A percentile compares a stretch with the other conserved stretches of the same genome.
phyloP scores from a whole-genome alignment of 2,888 invertebrate species.

The Dryocosmus kuriphilus region DNA sequence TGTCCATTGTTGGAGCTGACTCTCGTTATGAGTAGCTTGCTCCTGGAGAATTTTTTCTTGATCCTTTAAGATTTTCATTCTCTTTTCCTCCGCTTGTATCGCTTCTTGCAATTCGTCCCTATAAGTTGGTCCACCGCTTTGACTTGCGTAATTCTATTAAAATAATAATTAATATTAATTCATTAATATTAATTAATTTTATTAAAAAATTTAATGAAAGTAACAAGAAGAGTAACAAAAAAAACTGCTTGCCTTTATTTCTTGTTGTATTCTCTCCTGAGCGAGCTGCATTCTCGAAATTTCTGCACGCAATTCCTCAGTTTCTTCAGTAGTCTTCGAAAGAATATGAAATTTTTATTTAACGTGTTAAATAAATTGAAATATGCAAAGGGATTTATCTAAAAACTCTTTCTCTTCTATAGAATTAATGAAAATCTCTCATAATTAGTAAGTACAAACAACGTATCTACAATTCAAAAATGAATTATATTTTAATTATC shows the following conservation, averaged over 20 bases:
- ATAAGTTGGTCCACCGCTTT: conserved; percentile 55
- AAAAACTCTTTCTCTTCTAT: conserved; percentile 7
- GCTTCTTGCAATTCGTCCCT: conserved; percentile 52
- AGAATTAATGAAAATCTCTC: background rate
- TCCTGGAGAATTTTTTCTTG: conserved; percentile 81
- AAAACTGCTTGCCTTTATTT: conserved; percentile 59
- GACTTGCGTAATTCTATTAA: conserved; percentile 52
- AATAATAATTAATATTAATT: too few species aligned
- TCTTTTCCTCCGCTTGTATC: conserved; percentile 78
- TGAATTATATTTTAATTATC: conserved; percentile 74
- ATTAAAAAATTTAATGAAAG: background rate
- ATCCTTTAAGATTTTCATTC: conserved; percentile 80
- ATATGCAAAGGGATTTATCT: background rate
- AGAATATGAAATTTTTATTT: conserved; percentile 17
- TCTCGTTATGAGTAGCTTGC: conserved; percentile 59
- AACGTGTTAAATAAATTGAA: background rate
- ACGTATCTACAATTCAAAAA: background rate
- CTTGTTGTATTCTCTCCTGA: conserved; percentile 65
- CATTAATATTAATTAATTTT: too few species aligned
- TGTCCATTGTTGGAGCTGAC: conserved; percentile 70
- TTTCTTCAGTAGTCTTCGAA: conserved; percentile 59
- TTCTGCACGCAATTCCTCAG: conserved; percentile 56
- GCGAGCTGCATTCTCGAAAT: conserved; percentile 62
- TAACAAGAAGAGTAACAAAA: background rate
- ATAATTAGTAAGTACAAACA: too few species aligned